Base-by-base conservation (phyloP, 2,888 invertebrate species). In the Agrilus mali region DNA sequence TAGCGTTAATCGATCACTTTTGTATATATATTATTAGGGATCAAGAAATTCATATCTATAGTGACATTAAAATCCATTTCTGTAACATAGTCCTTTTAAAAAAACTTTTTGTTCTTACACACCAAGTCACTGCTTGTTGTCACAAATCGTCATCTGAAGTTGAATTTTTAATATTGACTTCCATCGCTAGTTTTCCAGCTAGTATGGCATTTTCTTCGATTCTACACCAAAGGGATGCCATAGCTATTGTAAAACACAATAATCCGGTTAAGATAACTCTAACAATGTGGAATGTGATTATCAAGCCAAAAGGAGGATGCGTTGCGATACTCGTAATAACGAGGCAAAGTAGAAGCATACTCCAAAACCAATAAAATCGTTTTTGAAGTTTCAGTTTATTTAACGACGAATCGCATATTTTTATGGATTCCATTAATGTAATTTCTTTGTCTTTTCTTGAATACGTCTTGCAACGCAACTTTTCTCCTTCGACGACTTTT, bases 151-250 rank as follows among this genome's bases (percentile, higher is more conserved):
- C 41, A 34, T 36, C 37, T 48, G 10, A 10, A 27, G 10, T 27
- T 27, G 10, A 27, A 27, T 35, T 55, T 46, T 50, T 55, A 43
- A 64, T 62, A 41, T 66, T 68, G 54, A 82, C 73, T 56, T 82
- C 75, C 72, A 89, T 78, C 1, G 78, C 78, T 42, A 75, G 71
- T 56, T 80, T 74, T 7, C 83, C 82, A n/a, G 87, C 81, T 54
- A 81, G 72, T 13, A 87, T 70, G 35, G 82, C 84, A 64, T 89
- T 85, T 52, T 72, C 72, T 63, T 90, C 90, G 50, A 87, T 83
- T 51, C 73, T 74, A 61, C 86, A 84, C 88, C 89, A 89, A 49
- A 90, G 60, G 0, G 83, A 75, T 31, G 80, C 85, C 88, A 87
- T 87, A 50, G 86, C 72, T 14, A 85, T 50, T 48, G 74, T 75